Evolutionary conservation across 92 coral and sea anemone genomes (phyloP).

Genomic region (Pocillopora grandis): DNA sequence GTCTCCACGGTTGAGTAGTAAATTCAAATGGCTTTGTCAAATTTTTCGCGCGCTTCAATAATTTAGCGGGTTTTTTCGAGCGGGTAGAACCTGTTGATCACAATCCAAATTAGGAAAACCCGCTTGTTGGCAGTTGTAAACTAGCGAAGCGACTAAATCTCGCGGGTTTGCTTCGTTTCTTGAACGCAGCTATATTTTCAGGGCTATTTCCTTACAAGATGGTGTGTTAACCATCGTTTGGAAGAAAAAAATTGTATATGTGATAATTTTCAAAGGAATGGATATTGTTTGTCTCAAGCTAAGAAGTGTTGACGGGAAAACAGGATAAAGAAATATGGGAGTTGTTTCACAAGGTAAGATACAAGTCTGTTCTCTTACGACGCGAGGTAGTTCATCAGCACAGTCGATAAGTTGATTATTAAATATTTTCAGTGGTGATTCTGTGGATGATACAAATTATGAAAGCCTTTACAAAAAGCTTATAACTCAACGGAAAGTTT

Average conservation of each 20-base stretch:
- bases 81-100: slow-evolving; percentile 80
- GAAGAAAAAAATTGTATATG: not conserved
- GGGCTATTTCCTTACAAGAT: slow-evolving; percentile 3
- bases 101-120: slow-evolving; percentile 59
- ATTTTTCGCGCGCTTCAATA: slow-evolving; percentile 41
- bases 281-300: slow-evolving; percentile 22
- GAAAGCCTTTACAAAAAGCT: too few species aligned
- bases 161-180: slow-evolving; percentile 1
- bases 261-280: slow-evolving; percentile 21
- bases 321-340: slow-evolving; percentile 36
- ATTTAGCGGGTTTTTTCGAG: slow-evolving; percentile 26
- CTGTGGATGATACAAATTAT: not conserved
- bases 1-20: slow-evolving; percentile 41
- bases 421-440: not conserved
- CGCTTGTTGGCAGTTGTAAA: slow-evolving; percentile 47
- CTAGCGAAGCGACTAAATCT: slow-evolving; percentile 10
- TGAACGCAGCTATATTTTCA: slow-evolving; percentile 14
- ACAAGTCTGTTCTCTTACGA: slow-evolving; percentile 24
- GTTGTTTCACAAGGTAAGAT: slow-evolving; percentile 45
- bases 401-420: slow-evolving; percentile 8
- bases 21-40: slow-evolving; percentile 27
- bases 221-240: slow-evolving; percentile 18
- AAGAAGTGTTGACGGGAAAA: slow-evolving; percentile 26
- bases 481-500: not conserved
- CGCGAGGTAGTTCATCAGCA: not conserved